A percentile compares a stretch with the other conserved stretches of the same genome.
phyloP scores from a whole-genome alignment of 2,888 invertebrate genomes.

The Acrobeloides nanus region DNA sequence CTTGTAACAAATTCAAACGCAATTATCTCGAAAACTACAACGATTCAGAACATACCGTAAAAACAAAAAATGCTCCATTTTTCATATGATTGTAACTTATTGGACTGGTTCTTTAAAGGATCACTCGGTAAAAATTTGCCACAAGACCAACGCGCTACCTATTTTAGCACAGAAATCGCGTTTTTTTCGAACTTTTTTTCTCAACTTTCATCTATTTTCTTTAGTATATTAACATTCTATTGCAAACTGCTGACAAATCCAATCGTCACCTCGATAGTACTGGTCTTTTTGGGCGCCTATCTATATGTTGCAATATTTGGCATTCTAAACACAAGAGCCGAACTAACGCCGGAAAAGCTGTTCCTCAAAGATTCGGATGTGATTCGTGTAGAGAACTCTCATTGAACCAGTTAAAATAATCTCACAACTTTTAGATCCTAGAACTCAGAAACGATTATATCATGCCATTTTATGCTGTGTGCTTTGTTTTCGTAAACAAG shows the following conservation, averaged over 20 bases:
- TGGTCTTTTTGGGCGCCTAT: slow-evolving; percentile 39
- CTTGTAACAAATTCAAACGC: no score
- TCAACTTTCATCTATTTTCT: slow-evolving; percentile 5
- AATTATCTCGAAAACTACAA: no score
- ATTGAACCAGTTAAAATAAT: slow-evolving; percentile 3
- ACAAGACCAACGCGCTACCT: no score
- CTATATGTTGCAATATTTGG: slow-evolving; percentile 41
- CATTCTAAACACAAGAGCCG: slow-evolving; percentile 40
- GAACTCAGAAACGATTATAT: slow-evolving; percentile 41
- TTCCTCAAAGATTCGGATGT: slow-evolving; percentile 42
- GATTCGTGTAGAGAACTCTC: slow-evolving; percentile 24
- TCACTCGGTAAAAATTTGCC: no score
- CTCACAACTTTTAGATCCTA: slow-evolving; percentile 30
- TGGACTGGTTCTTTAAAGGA: no score
- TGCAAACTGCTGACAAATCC: slow-evolving; percentile 36
- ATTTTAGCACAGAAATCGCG: neutral
- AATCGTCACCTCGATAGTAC: slow-evolving; percentile 28
- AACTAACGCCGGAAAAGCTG: slow-evolving; percentile 42
- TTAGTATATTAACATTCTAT: slow-evolving; percentile 25
- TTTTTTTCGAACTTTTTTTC: slow-evolving; percentile 5
- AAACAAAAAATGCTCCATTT: no score
- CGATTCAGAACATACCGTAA: no score
- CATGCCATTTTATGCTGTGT: slow-evolving; percentile 44
- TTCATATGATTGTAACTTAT: no score
- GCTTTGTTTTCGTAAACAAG: slow-evolving; percentile 44